A percentile compares a stretch with the other conserved stretches of the same genome.
phyloP scores from a whole-genome alignment of 1,140 invertebrate species.

The Amyelois transitella region DNA sequence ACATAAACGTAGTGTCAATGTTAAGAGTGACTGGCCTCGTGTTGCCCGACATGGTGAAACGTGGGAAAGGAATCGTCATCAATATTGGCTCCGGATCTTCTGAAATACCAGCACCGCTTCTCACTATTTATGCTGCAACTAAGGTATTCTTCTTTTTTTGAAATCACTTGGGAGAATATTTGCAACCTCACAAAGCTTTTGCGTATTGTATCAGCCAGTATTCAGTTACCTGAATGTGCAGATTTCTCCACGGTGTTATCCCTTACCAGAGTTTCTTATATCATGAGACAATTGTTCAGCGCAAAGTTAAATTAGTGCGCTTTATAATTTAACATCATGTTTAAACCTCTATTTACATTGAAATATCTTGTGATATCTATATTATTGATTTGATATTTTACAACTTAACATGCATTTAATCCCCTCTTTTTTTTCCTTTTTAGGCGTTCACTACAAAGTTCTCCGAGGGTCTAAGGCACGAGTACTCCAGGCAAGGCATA shows the following conservation, averaged over 20 bases:
- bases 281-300: too few species aligned
- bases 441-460: constrained; percentile 91
- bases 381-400: constrained; percentile 1
- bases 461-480: constrained; percentile 84
- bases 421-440: constrained; percentile 15
- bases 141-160: too few species aligned
- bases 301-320: too few species aligned
- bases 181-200: too few species aligned
- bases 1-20: constrained; percentile 84
- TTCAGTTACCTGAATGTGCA: too few species aligned
- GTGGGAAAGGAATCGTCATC: constrained; percentile 90
- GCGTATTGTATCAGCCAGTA: too few species aligned
- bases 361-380: too few species aligned
- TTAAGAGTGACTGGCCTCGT: constrained; percentile 89
- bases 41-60: constrained; percentile 91
- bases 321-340: too few species aligned
- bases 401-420: not conserved
- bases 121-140: constrained; percentile 91
- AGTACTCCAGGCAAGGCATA: constrained; percentile 86
- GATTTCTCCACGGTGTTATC: too few species aligned
- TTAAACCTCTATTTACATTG: too few species aligned
- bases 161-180: too few species aligned
- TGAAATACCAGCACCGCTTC: constrained; percentile 85
- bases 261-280: too few species aligned
- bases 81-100: constrained; percentile 93